Base-by-base conservation (phyloP, 2,797 vertebrate genomes). In the Graptemys geographica region DNA sequence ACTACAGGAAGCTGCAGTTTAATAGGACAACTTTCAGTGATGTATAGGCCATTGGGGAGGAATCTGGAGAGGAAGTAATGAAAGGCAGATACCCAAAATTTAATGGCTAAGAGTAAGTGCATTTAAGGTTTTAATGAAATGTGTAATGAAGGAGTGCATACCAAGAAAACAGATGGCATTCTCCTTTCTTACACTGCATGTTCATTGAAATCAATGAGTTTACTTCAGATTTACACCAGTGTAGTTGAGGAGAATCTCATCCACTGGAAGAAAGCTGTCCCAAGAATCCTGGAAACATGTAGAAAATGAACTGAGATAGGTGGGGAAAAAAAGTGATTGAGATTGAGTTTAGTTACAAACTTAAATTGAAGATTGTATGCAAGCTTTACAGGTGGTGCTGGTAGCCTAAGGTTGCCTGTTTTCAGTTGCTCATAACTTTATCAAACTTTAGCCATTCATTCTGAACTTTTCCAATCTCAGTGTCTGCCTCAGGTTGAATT, bases 141-240 rank as follows among this genome's bases (percentile, higher is more conserved):
- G 28, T 56, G 28, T 21, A 79, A 12, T 21, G 41, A 82, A 59
- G 28, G 41, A 47, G 15, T 47, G 18, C 44, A 33, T 28, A 21
- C 47, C 81, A 21, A 12, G 41, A 82, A 44, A 44, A 82, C 37
- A 44, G 19, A 59, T 82, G 81, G 6, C 55, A 57, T 31, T 82
- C 28, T 19, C 81, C 47, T 82, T 27, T 82, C 9, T 72, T 79
- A 84, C 7, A 25, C 27, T 57, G 69, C 76, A 55, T 37, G 28
- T 25, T 12, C 1, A 4, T 13, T 76, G 37, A 86, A 88, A 82
- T 5, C 8, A 51, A 5, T 44, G 8, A 86, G 0, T 12, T 0
- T 44, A 25, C 62, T 87, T 89, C 16, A 47, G 23, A 76, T 21
- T 79, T 86, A 3, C 11, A 2, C 69, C 81, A 56, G 57, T 59